Percentiles rank a stretch among this genome's conserved stretches.
Evolutionary conservation across 2,888 invertebrate genomes (phyloP).

Genomic region (Himalopsyche japonica): DNA sequence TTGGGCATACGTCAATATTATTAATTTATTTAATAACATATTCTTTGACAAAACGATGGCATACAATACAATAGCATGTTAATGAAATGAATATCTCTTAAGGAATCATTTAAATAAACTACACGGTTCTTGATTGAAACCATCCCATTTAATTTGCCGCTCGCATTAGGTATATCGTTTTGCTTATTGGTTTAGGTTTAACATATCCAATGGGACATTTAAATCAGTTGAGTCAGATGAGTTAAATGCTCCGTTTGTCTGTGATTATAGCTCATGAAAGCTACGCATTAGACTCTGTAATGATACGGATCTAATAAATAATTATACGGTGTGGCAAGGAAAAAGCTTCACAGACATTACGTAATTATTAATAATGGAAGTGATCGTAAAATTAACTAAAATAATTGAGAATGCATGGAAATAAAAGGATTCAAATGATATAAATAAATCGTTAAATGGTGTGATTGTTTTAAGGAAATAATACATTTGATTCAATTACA

Average conservation of each 20-base stretch:
- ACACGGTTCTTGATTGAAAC: not conserved
- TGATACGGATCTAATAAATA: constrained; percentile 31
- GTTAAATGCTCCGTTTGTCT: constrained; percentile 12
- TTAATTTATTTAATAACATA: too few species aligned
- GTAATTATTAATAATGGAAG: not conserved
- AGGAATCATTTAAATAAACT: not conserved
- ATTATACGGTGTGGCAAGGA: not conserved
- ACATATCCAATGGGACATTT: constrained; percentile 7
- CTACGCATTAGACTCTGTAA: constrained; percentile 14
- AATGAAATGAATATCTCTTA: too few species aligned
- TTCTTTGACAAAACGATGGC: too few species aligned
- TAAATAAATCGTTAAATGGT: too few species aligned
- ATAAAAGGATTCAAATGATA: too few species aligned
- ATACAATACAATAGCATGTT: too few species aligned
- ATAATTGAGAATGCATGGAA: too few species aligned
- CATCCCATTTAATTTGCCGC: not conserved
- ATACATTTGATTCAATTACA: too few species aligned
- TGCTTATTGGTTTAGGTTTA: not conserved
- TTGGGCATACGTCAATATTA: too few species aligned
- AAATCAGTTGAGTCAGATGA: constrained; percentile 23
- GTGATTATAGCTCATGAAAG: constrained; percentile 21
- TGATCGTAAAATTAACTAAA: too few species aligned
- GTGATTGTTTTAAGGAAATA: too few species aligned
- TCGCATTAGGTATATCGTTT: not conserved
- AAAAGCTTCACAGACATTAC: not conserved